phyloP scores from a whole-genome alignment of 1,140 invertebrate species.

The Forficula auricularia region DNA sequence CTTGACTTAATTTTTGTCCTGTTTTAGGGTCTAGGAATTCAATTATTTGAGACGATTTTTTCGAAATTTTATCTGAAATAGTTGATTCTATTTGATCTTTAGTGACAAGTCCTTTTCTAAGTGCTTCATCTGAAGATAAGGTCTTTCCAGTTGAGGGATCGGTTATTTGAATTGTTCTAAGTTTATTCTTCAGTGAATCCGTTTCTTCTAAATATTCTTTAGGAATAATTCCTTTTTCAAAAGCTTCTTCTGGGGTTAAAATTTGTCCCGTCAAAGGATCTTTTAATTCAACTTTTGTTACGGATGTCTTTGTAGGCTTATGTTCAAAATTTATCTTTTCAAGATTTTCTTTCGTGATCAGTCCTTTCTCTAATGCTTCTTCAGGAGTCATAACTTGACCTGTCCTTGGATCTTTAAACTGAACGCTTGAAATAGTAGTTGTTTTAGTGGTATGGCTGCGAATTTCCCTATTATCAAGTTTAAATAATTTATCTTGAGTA shows the following conservation, averaged over 20 bases:
- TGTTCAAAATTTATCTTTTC: constrained; percentile 14
- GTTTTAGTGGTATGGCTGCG: no score
- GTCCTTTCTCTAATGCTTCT: constrained; percentile 34
- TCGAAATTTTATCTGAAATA: constrained; percentile 12
- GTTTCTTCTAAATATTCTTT: constrained; percentile 49
- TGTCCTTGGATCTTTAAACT: constrained; percentile 25
- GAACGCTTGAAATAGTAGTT: no score
- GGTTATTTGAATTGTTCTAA: no score
- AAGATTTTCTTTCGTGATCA: constrained; percentile 26
- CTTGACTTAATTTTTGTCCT: constrained; percentile 22
- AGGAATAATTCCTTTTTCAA: constrained; percentile 55
- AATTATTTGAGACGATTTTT: constrained; percentile 13
- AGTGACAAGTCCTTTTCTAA: constrained; percentile 54
- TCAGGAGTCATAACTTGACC: constrained; percentile 24
- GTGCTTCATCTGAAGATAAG: constrained; percentile 60
- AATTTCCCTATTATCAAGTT: constrained; percentile 24
- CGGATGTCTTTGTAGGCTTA: no score
- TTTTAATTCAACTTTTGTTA: constrained; percentile 14
- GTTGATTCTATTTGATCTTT: constrained; percentile 15
- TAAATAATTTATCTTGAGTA: constrained; percentile 38
- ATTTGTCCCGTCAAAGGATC: constrained; percentile 13
- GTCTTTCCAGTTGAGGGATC: constrained; percentile 62
- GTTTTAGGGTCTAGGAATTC: constrained; percentile 24
- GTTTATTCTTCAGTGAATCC: constrained; percentile 40
- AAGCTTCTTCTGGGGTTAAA: constrained; percentile 29